Evolutionary conservation across 2,113 vertebrate genomes (phyloP).

Genomic region (Trematomus loennbergii): DNA sequence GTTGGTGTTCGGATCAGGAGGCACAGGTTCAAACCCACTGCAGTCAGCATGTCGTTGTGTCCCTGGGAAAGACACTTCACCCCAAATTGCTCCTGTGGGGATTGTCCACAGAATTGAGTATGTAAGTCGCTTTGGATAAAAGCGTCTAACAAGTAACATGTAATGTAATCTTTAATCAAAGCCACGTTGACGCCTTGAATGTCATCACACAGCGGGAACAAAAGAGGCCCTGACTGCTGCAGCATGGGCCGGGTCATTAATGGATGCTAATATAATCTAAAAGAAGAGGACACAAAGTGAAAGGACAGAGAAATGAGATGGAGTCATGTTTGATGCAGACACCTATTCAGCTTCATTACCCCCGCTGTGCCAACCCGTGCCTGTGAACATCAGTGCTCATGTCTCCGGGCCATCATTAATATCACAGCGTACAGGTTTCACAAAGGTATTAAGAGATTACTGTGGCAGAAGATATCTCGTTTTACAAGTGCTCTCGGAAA

Average conservation of each 20-base stretch:
- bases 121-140: no score
- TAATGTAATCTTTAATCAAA: slow-evolving; percentile 64
- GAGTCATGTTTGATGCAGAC: slow-evolving; percentile 54
- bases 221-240: slow-evolving; percentile 53
- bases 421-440: slow-evolving; percentile 61
- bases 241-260: slow-evolving; percentile 62
- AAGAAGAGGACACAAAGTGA: slow-evolving; percentile 48
- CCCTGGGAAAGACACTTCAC: no score
- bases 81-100: no score
- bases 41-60: no score
- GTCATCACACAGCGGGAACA: slow-evolving; percentile 54
- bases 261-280: slow-evolving; percentile 55
- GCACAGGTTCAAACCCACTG: no score
- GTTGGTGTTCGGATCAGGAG: no score
- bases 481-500: slow-evolving; percentile 47
- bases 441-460: slow-evolving; percentile 75
- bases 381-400: slow-evolving; percentile 56
- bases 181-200: slow-evolving; percentile 63
- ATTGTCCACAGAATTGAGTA: no score
- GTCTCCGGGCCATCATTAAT: slow-evolving; percentile 64
- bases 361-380: slow-evolving; percentile 20
- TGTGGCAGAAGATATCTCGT: slow-evolving; percentile 50
- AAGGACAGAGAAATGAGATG: slow-evolving; percentile 43
- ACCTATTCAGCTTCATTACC: slow-evolving; percentile 72
- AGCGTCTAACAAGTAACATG: no score